These are phyloP conservation scores for Andricus curvator DNA, from an alignment of 2,888 invertebrate genomes.

Conservation along the genomic window DNA sequence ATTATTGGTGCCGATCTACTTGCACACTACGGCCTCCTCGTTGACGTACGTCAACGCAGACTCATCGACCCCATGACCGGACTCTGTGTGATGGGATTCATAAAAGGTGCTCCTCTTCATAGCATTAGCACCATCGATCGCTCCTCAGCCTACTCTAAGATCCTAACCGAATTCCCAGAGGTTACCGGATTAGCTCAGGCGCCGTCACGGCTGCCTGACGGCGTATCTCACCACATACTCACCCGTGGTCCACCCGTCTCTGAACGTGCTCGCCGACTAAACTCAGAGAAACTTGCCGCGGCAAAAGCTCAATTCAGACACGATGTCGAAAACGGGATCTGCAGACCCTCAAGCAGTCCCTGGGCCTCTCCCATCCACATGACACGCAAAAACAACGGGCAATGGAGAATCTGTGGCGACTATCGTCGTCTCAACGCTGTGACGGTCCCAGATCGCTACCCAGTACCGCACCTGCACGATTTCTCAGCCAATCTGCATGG, in stretches of 20 bases:
- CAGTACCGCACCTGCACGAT: conserved; percentile 67
- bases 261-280: not conserved
- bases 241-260: too few relatives aligned
- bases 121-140: too few relatives aligned
- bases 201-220: too few relatives aligned
- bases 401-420: conserved; percentile 56
- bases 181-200: conserved; percentile 42
- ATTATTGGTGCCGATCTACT: not conserved
- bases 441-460: conserved; percentile 71
- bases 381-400: conserved; percentile 56
- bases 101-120: too few relatives aligned
- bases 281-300: not conserved
- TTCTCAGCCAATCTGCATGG: conserved; percentile 50
- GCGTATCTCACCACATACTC: too few relatives aligned
- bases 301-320: conserved; percentile 15
- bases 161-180: too few relatives aligned
- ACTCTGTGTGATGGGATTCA: too few relatives aligned
- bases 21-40: too few relatives aligned
- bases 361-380: conserved; percentile 74
- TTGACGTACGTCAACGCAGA: too few relatives aligned
- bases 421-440: conserved; percentile 47
- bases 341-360: not conserved
- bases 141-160: too few relatives aligned
- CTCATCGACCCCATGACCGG: too few relatives aligned
- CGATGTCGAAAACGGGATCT: not conserved